Evolutionary conservation across 2,888 invertebrate genomes (phyloP).

Genomic region (Drosophila lacicola): DNA sequence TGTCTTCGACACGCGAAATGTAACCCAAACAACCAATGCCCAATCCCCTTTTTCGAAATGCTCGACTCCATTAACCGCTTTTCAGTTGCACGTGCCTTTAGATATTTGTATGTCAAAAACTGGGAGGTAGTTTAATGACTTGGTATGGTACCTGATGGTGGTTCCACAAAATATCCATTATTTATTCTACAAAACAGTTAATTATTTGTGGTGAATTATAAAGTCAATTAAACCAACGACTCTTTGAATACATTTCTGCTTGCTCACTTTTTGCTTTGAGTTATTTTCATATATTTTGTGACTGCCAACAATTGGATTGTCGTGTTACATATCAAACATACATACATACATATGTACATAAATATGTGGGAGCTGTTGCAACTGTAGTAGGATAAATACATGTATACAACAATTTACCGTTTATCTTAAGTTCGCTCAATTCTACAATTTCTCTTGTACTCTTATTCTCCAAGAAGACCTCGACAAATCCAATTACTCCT

Average conservation of each 20-base stretch:
- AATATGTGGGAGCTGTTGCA: too few relatives aligned
- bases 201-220: conserved; percentile 60
- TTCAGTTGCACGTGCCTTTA: conserved; percentile 65
- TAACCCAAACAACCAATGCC: conserved; percentile 44
- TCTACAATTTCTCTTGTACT: too few relatives aligned
- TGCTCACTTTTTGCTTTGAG: conserved; percentile 17
- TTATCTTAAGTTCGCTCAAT: too few relatives aligned
- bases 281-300: conserved; percentile 3
- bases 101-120: conserved; percentile 61
- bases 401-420: too few relatives aligned
- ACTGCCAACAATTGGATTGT: conserved; percentile 54
- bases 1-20: conserved; percentile 81
- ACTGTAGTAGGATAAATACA: too few relatives aligned
- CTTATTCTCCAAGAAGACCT: too few relatives aligned
- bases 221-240: conserved; percentile 48
- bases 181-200: conserved; percentile 45
- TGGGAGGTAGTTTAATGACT: conserved; percentile 70
- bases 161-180: too few relatives aligned
- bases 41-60: neutral
- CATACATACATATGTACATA: neutral
- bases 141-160: conserved; percentile 26
- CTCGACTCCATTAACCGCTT: conserved; percentile 40
- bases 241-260: conserved; percentile 52
- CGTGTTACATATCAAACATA: conserved; percentile 45
- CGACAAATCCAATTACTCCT: too few relatives aligned